Conservation (phyloP, 2,113 vertebrate genomes). For the Noturus placidus region DNA sequence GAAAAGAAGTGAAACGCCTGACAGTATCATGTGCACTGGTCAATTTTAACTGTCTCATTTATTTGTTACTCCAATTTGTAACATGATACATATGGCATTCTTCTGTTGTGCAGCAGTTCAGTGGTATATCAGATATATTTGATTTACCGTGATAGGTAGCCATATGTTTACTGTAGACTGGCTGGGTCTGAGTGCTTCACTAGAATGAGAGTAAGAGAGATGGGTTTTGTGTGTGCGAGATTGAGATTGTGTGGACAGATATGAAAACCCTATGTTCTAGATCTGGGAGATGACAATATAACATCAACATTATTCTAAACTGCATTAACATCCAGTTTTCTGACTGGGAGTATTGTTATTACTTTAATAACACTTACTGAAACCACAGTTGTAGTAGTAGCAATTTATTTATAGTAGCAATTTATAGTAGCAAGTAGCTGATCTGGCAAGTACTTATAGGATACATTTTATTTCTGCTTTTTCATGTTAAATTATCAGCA, state of each 20-base stretch:
- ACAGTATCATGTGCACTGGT: background rate
- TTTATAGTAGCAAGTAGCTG: background rate
- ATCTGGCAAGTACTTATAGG: background rate
- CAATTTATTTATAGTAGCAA: background rate
- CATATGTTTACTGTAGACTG: slow-evolving; percentile 29
- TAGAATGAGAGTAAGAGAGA: background rate
- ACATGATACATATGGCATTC: slow-evolving; percentile 22
- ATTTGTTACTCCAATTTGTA: background rate
- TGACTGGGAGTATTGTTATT: background rate
- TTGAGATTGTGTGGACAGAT: slow-evolving; percentile 44
- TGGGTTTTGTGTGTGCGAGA: slow-evolving; percentile 55
- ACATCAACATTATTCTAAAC: background rate
- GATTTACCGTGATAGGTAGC: slow-evolving; percentile 35
- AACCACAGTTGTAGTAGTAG: background rate
- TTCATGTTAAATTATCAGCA: background rate
- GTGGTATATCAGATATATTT: slow-evolving; percentile 9
- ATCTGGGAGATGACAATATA: slow-evolving; percentile 10
- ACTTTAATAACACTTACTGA: background rate
- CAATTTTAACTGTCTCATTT: slow-evolving; percentile 5
- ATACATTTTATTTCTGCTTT: background rate
- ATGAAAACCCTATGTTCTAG: background rate
- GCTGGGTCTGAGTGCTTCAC: slow-evolving; percentile 30
- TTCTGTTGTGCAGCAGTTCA: slow-evolving; percentile 26
- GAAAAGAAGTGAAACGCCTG: slow-evolving; percentile 12
- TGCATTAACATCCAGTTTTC: background rate